Percentiles rank a stretch among this genome's conserved stretches.
Evolutionary conservation across 2,113 vertebrate species (phyloP).

Genomic region (Oryzias woworae): DNA sequence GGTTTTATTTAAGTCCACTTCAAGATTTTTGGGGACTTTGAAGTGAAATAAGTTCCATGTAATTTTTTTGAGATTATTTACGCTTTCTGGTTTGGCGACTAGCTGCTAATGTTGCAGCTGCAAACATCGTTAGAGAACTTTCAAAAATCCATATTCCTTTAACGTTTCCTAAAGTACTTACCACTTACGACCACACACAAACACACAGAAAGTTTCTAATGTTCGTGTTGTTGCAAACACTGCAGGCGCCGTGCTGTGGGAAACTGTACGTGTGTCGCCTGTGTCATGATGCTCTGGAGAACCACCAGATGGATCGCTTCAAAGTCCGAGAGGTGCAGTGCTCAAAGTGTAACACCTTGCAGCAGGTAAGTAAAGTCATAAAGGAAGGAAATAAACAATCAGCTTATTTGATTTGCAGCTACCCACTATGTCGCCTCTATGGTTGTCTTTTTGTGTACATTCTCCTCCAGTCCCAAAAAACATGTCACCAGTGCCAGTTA

Average conservation of each 20-base stretch:
- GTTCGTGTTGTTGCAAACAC: background rate
- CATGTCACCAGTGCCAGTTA: conserved; percentile 81
- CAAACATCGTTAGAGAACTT: too few species aligned
- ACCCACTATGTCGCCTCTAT: background rate
- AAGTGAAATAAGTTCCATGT: too few species aligned
- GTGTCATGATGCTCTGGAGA: conserved; percentile 89
- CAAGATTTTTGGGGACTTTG: too few species aligned
- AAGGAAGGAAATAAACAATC: background rate
- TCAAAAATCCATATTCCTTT: too few species aligned
- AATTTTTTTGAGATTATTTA: too few species aligned
- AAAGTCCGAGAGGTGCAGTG: conserved; percentile 89
- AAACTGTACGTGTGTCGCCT: conserved; percentile 92
- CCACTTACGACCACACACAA: too few species aligned
- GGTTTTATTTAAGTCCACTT: too few species aligned
- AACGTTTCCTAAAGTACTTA: too few species aligned
- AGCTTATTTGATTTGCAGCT: background rate
- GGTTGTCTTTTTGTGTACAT: background rate
- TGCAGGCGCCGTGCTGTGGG: conserved; percentile 91
- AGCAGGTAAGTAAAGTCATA: conserved; percentile 75
- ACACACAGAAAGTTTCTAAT: too few species aligned
- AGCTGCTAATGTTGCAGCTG: too few species aligned
- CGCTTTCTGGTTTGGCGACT: too few species aligned
- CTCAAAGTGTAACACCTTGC: conserved; percentile 79
- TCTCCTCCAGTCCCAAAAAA: conserved; percentile 83
- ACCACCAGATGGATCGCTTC: conserved; percentile 90